phyloP scores from a whole-genome alignment of 2,113 vertebrate species.

The Hoplias malabaricus region DNA sequence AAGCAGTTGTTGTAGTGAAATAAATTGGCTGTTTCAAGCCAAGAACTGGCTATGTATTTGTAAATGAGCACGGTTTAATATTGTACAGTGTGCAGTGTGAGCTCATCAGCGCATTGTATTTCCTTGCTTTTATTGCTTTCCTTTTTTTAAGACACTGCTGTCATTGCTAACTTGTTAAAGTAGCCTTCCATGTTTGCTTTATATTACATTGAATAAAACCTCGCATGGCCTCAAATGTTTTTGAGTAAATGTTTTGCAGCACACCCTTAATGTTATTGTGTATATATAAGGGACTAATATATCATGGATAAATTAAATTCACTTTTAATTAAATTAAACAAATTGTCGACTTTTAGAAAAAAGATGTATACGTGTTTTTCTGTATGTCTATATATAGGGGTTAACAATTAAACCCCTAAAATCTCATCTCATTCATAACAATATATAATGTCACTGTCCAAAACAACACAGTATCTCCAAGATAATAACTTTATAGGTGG shows the following conservation, averaged over 20 bases:
- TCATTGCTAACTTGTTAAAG: conserved; percentile 74
- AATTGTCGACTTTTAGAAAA: too few species aligned
- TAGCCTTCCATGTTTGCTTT: conserved; percentile 66
- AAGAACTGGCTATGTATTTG: conserved; percentile 69
- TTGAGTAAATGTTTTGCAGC: conserved; percentile 17
- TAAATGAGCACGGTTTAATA: conserved; percentile 69
- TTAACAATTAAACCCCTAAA: too few species aligned
- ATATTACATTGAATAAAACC: conserved; percentile 87
- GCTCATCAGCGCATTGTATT: conserved; percentile 67
- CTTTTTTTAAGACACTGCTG: conserved; percentile 76
- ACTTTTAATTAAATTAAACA: too few species aligned
- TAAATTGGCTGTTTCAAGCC: conserved; percentile 82
- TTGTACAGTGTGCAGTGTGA: conserved; percentile 78
- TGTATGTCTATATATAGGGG: too few species aligned
- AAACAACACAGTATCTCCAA: too few species aligned
- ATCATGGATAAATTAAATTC: too few species aligned
- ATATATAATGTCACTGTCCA: too few species aligned
- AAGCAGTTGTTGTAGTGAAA: conserved; percentile 59
- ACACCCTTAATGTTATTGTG: too few species aligned
- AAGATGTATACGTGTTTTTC: too few species aligned
- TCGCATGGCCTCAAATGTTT: conserved; percentile 83
- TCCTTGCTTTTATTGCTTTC: conserved; percentile 48
- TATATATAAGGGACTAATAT: too few species aligned
- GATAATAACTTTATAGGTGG: too few species aligned
- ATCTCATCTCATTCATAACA: too few species aligned